These are phyloP conservation scores for Notospermus geniculatus DNA, from an alignment of 1,140 invertebrate species.

Conservation along the genomic window DNA sequence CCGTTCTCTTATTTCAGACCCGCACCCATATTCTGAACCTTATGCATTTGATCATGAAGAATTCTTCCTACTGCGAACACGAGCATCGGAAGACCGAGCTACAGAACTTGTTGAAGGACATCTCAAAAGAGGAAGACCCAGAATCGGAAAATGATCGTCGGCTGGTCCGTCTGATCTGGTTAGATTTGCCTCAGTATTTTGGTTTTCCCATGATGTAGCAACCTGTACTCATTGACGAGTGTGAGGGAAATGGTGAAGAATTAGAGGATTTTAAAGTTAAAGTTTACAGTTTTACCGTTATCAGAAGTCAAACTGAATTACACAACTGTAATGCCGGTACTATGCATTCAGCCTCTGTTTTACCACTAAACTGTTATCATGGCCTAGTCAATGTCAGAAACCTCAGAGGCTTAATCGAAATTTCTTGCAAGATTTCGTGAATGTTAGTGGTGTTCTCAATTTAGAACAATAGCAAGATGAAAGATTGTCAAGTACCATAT, in stretches of 20 bases:
- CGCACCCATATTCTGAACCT: conserved; percentile 40
- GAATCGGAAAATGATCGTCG: conserved; percentile 32
- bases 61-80: conserved; percentile 44
- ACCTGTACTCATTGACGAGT: not conserved
- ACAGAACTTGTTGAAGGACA: conserved; percentile 29
- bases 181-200: conserved; percentile 19
- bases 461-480: too few species aligned
- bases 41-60: conserved; percentile 38
- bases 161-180: conserved; percentile 20
- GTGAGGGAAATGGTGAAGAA: conserved; percentile 8
- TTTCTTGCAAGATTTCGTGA: too few species aligned
- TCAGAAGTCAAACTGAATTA: too few species aligned
- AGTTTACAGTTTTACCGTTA: too few species aligned
- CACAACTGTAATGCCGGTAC: too few species aligned
- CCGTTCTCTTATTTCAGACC: conserved; percentile 29
- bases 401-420: too few species aligned
- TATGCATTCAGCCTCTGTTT: too few species aligned
- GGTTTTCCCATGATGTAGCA: not conserved
- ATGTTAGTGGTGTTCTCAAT: too few species aligned
- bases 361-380: too few species aligned
- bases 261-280: too few species aligned
- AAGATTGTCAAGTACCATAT: too few species aligned
- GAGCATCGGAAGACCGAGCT: conserved; percentile 40
- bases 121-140: conserved; percentile 37
- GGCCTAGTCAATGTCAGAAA: too few species aligned